Evolutionary conservation across 2,113 vertebrate species (phyloP).

Genomic region (Tyto alba): DNA sequence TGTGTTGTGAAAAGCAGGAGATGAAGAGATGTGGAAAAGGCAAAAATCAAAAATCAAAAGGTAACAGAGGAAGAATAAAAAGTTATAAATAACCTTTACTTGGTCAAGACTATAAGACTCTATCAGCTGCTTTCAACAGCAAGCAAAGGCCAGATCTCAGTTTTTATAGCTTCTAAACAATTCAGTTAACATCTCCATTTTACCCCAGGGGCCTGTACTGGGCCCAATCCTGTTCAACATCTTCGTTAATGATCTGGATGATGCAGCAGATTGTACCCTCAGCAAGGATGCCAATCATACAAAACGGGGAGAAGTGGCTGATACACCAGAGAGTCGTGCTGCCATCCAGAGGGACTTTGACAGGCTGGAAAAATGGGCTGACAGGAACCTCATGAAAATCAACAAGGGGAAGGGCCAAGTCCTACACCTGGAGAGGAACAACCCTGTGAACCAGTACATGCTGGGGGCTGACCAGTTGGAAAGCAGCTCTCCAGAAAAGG

Average conservation of each 20-base stretch:
- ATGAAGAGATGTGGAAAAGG: neutral
- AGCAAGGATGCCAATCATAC: neutral
- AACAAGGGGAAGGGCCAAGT: neutral
- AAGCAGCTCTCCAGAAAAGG: neutral
- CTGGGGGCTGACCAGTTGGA: neutral
- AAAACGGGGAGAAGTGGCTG: neutral
- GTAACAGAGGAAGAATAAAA: neutral
- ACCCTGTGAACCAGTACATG: neutral
- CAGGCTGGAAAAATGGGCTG: neutral
- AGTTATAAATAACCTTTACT: neutral
- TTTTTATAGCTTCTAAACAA: neutral
- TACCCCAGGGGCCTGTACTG: neutral
- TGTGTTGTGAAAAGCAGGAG: neutral
- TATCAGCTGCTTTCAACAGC: neutral
- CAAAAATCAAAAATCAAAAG: neutral
- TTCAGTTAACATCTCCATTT: neutral
- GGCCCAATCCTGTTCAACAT: neutral
- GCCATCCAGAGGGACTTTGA: neutral
- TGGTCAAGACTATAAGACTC: neutral
- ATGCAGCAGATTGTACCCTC: neutral
- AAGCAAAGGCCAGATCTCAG: neutral
- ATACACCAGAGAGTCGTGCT: neutral
- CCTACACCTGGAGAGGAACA: neutral
- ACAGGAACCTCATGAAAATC: neutral
- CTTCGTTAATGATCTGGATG: neutral